Conservation (phyloP, 1,140 invertebrate genomes). For the Meloidogyne exigua region DNA sequence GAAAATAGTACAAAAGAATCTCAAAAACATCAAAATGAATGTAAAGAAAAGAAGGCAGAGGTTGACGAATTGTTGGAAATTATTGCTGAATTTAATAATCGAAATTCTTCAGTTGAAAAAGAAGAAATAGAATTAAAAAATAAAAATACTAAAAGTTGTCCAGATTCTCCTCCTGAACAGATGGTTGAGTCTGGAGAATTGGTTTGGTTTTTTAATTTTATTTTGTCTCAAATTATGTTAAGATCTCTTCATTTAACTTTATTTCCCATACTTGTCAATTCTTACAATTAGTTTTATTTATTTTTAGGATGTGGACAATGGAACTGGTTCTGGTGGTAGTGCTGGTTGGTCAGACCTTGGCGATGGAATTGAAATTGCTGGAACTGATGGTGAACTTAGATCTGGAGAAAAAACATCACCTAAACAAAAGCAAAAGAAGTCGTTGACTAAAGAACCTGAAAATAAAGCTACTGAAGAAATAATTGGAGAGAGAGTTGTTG, state of each 20-base stretch:
- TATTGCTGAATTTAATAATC: slow-evolving; percentile 20
- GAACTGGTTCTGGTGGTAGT: slow-evolving; percentile 34
- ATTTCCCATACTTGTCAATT: no score
- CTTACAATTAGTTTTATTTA: background rate
- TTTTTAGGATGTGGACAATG: slow-evolving; percentile 37
- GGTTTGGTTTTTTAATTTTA: background rate
- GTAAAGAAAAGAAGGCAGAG: slow-evolving; percentile 19
- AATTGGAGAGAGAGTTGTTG: background rate
- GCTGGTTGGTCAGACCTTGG: slow-evolving; percentile 39
- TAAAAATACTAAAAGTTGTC: background rate
- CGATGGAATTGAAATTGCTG: slow-evolving; percentile 20
- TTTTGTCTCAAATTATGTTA: background rate
- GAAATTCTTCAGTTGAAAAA: background rate
- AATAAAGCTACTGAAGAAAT: background rate
- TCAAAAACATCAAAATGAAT: background rate
- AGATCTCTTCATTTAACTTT: no score
- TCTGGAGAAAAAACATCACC: background rate
- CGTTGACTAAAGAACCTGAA: background rate
- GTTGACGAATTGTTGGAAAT: slow-evolving; percentile 29
- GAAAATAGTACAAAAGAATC: slow-evolving; percentile 10
- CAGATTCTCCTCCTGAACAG: background rate
- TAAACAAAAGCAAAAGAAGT: background rate
- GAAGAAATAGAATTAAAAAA: background rate
- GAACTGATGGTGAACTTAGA: background rate
- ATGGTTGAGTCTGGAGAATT: slow-evolving; percentile 2